phyloP scores from a whole-genome alignment of 1,140 invertebrate species.

The Zaprionus ghesquierei region DNA sequence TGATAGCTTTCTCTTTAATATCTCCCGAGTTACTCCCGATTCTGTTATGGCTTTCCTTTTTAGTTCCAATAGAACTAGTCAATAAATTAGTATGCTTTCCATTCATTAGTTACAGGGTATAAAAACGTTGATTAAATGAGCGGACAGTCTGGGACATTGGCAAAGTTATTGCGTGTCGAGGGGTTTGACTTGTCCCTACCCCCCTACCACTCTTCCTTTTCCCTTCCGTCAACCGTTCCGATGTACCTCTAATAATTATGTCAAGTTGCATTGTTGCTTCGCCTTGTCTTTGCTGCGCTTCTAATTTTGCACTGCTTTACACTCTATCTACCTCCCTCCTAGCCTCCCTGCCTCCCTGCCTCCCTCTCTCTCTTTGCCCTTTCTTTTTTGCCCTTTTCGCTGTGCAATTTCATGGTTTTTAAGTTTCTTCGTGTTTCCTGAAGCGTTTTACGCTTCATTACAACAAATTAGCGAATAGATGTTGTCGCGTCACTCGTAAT shows the following conservation, averaged over 20 bases:
- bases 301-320: neutral
- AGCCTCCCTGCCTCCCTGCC: too few relatives aligned
- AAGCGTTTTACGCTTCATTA: constrained; percentile 66
- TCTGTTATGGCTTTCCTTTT: neutral
- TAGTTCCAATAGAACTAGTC: neutral
- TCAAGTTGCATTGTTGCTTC: constrained; percentile 55
- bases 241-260: constrained; percentile 64
- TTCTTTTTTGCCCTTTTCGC: constrained; percentile 24
- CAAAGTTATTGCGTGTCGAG: constrained; percentile 6
- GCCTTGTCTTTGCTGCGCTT: constrained; percentile 14
- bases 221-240: neutral
- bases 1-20: neutral
- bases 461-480: constrained; percentile 51
- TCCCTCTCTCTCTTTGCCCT: neutral
- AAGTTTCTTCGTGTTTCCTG: constrained; percentile 56
- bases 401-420: constrained; percentile 66
- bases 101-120: constrained; percentile 9
- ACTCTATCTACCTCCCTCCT: neutral
- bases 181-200: constrained; percentile 1
- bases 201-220: neutral
- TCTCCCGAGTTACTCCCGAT: neutral
- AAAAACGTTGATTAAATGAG: constrained; percentile 15
- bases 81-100: neutral
- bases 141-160: neutral
- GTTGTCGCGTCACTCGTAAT: constrained; percentile 16